Base-by-base conservation (phyloP, 1,140 invertebrate genomes). In the Diorhabda sublineata region DNA sequence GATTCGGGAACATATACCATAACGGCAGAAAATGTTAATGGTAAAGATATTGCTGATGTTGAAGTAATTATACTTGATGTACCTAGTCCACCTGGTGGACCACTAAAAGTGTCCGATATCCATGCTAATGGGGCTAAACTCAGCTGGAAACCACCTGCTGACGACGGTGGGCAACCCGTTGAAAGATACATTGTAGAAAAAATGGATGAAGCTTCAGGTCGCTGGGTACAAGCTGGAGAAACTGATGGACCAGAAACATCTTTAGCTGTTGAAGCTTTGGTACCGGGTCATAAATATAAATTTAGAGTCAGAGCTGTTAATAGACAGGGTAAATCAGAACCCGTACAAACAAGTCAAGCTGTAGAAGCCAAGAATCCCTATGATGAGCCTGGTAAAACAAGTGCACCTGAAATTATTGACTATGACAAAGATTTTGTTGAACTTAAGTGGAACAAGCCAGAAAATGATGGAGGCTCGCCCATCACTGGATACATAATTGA, bases 351-450 rank as follows among this genome's bases (percentile, higher is more conserved):
- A 11, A 85, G 87, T n/a, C 90, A 94, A 76, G 87, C 92, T n/a
- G 95, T 93, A 71, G 91, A 97, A 82, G 98, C 98, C 58, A 99
- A 98, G 81, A 98, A 99, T 92, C 97, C 97, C 60, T 99, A 93
- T 83, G 95, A 93, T 88, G 84, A 88, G 79, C 84, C 83, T 66
- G 89, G 90, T 64, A 91, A 93, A 78, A 93, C 95, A n/a, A 92
- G 94, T 42, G 91, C 89, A 4, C 95, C 96, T 3, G 89, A 90
- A 71, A 91, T 99, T 75, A 88, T 87, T 69, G 97, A 99, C 81
- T 98, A 94, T 81, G 95, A 98, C 77, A 89, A 85, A 70, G 91
- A 97, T 81, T 96, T 93, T 76, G 96, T 98, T n/a, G 92, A 97
- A 76, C 85, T 99, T n/a, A 88, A 93, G 82, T 99, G 97, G 97